A percentile compares a stretch with the other conserved stretches of the same genome.
Evolutionary conservation across 2,888 invertebrate species (phyloP).

Genomic region (Marronus borbonicus): DNA sequence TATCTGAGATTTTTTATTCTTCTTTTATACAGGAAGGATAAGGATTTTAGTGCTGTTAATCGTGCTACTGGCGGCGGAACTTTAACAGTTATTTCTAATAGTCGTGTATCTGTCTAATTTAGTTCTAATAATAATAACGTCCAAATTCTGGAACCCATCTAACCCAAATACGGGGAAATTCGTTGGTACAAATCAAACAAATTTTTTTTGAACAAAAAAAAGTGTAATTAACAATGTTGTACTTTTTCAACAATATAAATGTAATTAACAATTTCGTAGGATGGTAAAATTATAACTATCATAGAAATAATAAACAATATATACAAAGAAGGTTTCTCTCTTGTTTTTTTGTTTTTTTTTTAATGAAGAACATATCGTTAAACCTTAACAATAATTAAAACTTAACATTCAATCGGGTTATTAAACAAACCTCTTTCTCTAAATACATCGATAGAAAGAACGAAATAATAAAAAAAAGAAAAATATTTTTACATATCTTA

Average conservation of each 20-base stretch:
- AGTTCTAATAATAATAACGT: no score
- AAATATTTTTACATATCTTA: background rate
- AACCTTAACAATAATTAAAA: constrained; percentile 48
- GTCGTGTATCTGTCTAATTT: no score
- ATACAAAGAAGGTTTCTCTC: constrained; percentile 57
- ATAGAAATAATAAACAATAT: constrained; percentile 62
- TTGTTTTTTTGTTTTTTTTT: background rate
- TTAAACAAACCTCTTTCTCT: constrained; percentile 29
- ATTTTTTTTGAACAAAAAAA: constrained; percentile 48
- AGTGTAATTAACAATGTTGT: constrained; percentile 65
- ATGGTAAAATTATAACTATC: constrained; percentile 52
- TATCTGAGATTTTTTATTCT: no score
- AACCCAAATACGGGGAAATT: no score
- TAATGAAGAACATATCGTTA: constrained; percentile 9
- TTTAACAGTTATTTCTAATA: no score
- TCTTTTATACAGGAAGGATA: no score
- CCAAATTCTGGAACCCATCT: no score
- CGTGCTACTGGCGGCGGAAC: no score
- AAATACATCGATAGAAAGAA: background rate
- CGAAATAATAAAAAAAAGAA: constrained; percentile 4
- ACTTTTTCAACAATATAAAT: constrained; percentile 66
- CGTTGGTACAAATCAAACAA: constrained; percentile 40
- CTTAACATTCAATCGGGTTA: constrained; percentile 51
- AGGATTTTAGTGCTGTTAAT: no score
- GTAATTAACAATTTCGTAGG: constrained; percentile 64